These are phyloP conservation scores for Acanthosoma haemorrhoidale DNA, from an alignment of 2,888 invertebrate species.

Conservation along the genomic window DNA sequence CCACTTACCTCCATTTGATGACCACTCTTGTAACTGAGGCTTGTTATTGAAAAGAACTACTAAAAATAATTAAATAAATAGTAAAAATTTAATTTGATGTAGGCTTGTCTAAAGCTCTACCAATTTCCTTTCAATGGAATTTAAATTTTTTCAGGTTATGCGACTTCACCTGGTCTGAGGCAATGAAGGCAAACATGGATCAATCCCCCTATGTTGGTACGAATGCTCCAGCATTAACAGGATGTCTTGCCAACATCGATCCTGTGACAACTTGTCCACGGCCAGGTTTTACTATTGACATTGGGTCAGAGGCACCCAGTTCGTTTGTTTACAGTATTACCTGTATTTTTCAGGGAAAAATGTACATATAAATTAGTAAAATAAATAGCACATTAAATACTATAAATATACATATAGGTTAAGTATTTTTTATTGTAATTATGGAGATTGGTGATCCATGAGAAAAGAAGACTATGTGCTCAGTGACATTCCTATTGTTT, in stretches of 20 bases:
- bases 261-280: neutral
- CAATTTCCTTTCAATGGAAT: too few relatives aligned
- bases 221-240: neutral
- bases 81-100: too few relatives aligned
- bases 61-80: too few relatives aligned
- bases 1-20: too few relatives aligned
- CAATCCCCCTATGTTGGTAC: neutral
- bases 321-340: slow-evolving; percentile 22
- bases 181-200: neutral
- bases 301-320: neutral
- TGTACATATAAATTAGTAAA: slow-evolving; percentile 14
- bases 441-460: slow-evolving; percentile 4
- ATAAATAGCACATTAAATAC: slow-evolving; percentile 15
- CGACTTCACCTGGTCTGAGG: neutral
- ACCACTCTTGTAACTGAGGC: too few relatives aligned
- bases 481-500: slow-evolving; percentile 21
- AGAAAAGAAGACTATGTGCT: slow-evolving; percentile 11
- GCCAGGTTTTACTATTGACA: slow-evolving; percentile 15
- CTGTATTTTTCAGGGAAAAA: slow-evolving; percentile 25
- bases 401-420: neutral
- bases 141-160: slow-evolving; percentile 4
- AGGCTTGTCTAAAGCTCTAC: too few relatives aligned
- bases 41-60: too few relatives aligned
- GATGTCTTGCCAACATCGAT: neutral
- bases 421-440: slow-evolving; percentile 3